phyloP scores from a whole-genome alignment of 2,888 invertebrate genomes.

The Tenthredo mesomela region DNA sequence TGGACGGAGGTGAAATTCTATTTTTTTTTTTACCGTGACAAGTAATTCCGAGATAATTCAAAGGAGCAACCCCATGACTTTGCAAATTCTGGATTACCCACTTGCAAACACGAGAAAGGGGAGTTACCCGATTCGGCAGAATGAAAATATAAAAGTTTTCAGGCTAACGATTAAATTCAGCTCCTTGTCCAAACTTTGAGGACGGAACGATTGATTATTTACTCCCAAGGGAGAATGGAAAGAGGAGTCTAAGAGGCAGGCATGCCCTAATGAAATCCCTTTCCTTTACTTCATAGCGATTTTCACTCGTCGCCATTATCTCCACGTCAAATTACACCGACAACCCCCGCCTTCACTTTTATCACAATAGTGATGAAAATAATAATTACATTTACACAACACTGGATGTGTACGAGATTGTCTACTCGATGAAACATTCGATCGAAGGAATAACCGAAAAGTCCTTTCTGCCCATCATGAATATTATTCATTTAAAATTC shows the following conservation, averaged over 20 bases:
- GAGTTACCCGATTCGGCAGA: background rate
- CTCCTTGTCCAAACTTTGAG: constrained; percentile 38
- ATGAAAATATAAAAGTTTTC: constrained; percentile 41
- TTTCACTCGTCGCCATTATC: constrained; percentile 16
- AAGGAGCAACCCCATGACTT: background rate
- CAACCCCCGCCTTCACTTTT: background rate
- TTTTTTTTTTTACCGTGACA: background rate
- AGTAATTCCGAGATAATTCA: background rate
- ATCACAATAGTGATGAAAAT: background rate
- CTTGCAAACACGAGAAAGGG: constrained; percentile 9
- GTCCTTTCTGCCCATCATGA: background rate
- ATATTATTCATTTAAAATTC: background rate
- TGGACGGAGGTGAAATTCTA: background rate
- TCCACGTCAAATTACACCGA: constrained; percentile 18
- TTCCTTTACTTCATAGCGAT: constrained; percentile 19
- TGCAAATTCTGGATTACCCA: constrained; percentile 9
- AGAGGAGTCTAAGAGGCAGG: background rate
- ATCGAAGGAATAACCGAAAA: background rate
- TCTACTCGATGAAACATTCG: background rate
- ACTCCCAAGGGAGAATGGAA: background rate
- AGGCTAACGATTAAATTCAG: constrained; percentile 34
- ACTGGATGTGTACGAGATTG: background rate
- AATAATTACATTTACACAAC: constrained; percentile 7
- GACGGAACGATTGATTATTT: constrained; percentile 28
- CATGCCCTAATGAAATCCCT: constrained; percentile 3